phyloP scores from a whole-genome alignment of 2,888 invertebrate genomes.

The Caenorhabditis angaria region DNA sequence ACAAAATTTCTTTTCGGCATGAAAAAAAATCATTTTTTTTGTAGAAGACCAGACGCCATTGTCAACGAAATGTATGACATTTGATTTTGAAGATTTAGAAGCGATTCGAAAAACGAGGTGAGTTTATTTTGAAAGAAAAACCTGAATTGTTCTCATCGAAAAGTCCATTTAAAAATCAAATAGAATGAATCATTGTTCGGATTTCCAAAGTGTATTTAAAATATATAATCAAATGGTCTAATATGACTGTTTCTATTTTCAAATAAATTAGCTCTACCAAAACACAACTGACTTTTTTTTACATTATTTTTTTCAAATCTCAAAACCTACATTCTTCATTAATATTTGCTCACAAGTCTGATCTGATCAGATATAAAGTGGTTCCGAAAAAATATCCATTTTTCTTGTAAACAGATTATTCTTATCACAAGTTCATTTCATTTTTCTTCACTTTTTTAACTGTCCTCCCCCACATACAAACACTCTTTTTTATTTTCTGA shows the following conservation, averaged over 20 bases:
- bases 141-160: constrained; percentile 1
- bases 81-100: constrained; percentile 41
- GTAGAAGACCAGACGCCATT: neutral
- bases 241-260: too few relatives aligned
- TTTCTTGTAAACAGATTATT: neutral
- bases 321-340: too few relatives aligned
- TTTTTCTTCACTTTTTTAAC: neutral
- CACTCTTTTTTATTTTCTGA: neutral
- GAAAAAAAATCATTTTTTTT: neutral
- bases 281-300: too few relatives aligned
- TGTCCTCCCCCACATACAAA: neutral
- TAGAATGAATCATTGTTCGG: too few relatives aligned
- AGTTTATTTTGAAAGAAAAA: constrained; percentile 4
- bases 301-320: too few relatives aligned
- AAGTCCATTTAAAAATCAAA: too few relatives aligned
- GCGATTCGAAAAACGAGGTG: constrained; percentile 40
- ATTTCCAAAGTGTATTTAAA: too few relatives aligned
- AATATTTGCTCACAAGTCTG: too few relatives aligned
- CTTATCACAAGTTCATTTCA: neutral
- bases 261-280: too few relatives aligned
- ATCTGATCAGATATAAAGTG: neutral
- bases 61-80: constrained; percentile 19
- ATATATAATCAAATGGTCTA: too few relatives aligned
- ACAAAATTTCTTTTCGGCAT: neutral
- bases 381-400: neutral